Percentiles rank a stretch among this genome's conserved stretches.
Conservation (phyloP, 1,140 invertebrate species). For the Pachypsylla venusta region DNA sequence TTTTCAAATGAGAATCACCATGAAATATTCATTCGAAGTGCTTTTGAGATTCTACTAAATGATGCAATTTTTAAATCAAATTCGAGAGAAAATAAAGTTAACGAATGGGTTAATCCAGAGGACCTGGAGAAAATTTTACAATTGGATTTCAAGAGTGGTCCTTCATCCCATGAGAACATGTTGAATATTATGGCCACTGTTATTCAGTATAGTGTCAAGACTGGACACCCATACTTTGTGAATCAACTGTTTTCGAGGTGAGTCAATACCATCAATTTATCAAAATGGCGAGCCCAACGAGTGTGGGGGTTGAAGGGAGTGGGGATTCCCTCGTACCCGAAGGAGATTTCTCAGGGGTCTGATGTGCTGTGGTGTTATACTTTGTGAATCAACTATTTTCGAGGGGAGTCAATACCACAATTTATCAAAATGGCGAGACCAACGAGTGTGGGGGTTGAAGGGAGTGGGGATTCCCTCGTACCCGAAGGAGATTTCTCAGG, state of each 20-base stretch:
- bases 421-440: too few relatives aligned
- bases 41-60: conserved; percentile 51
- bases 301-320: too few relatives aligned
- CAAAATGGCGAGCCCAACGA: too few relatives aligned
- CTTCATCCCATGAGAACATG: conserved; percentile 48
- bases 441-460: too few relatives aligned
- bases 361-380: conserved; percentile 36
- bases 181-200: conserved; percentile 45
- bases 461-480: too few relatives aligned
- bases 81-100: conserved; percentile 46
- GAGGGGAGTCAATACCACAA: too few relatives aligned
- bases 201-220: conserved; percentile 69
- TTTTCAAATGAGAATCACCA: conserved; percentile 41
- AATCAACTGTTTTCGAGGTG: conserved; percentile 63
- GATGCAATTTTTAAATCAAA: conserved; percentile 59
- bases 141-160: conserved; percentile 38
- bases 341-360: too few relatives aligned
- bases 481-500: too few relatives aligned
- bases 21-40: conserved; percentile 51
- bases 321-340: too few relatives aligned
- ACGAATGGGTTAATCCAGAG: conserved; percentile 56
- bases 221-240: conserved; percentile 71
- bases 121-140: conserved; percentile 46
- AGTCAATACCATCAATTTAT: too few relatives aligned
- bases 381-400: conserved; percentile 78